Percentiles rank a stretch among this genome's conserved stretches.
Evolutionary conservation across 2,888 invertebrate species (phyloP).

Genomic region (Odontomyia ornata): DNA sequence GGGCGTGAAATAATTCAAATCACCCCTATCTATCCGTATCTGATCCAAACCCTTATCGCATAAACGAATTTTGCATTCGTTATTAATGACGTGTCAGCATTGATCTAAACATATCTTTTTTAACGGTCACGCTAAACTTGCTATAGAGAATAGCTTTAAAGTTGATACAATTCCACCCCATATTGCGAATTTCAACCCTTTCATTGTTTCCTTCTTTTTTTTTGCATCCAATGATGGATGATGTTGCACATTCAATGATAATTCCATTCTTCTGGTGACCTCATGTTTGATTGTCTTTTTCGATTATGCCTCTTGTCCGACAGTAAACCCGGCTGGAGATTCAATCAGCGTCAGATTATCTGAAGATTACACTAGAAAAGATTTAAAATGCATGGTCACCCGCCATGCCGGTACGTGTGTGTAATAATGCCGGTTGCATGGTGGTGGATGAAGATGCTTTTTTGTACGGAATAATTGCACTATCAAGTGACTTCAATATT

Average conservation of each 20-base stretch:
- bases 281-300: constrained; percentile 24
- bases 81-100: constrained; percentile 38
- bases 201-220: too few relatives aligned
- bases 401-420: too few relatives aligned
- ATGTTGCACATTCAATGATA: background rate
- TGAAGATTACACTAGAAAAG: background rate
- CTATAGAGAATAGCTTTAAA: background rate
- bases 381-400: background rate
- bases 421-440: too few relatives aligned
- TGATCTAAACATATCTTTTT: constrained; percentile 32
- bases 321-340: background rate
- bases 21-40: background rate
- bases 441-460: background rate
- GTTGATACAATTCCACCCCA: background rate
- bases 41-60: background rate
- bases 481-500: background rate
- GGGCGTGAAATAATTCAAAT: constrained; percentile 21
- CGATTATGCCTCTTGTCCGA: background rate
- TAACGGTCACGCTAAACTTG: constrained; percentile 16
- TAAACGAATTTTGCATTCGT: constrained; percentile 17
- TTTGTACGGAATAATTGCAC: background rate
- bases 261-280: background rate
- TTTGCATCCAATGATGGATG: background rate
- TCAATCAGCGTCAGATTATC: constrained; percentile 24
- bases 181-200: constrained; percentile 18